Base-by-base conservation (phyloP, 2,113 vertebrate genomes). In the Notechis scutatus region DNA sequence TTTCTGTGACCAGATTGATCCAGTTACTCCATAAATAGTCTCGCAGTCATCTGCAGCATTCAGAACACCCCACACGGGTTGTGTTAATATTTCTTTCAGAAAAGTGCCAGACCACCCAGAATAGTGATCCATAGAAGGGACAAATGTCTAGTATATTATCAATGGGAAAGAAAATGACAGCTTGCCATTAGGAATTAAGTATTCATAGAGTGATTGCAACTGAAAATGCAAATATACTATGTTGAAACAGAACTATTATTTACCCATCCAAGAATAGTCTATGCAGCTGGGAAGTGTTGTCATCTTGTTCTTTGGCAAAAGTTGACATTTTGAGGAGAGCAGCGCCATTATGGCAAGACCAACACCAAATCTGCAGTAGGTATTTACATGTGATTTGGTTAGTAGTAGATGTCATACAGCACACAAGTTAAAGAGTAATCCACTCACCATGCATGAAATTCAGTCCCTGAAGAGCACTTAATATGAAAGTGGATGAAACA, bases 311-410 rank as follows among this genome's bases (percentile, higher is more conserved):
- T 96, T 97, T 96, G 92, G 98, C 97, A 86, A 98, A 97, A 45
- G 98, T 93, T 54, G 98, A 97, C 95, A 98, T 98, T 97, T 99
- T 99, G 95, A 98, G 97, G 94, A 99, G 96, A 90, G 98, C 98
- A 96, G 98, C 98, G 93, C 98, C 98, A 0, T 97, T 98, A 94
- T 98, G 97, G 95, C 98, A 98, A 95, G 98, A 99, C 98, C 98
- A 99, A 95, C 98, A 99, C 98, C 98, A 99, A 91, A 99, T 97
- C 98, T 98, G 95, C 91, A 97, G 94, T n/a, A 94, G 50, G 93
- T 15, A 34, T 93, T 95, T 93, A 94, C 3, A 94, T 59, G 92
- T 24, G 74, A 85, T 93, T 52, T 8, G 91, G 29, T 81, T 21
- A 86, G 1, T 42, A 87, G 1, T 87, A 26, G 86, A 0, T 90